Evolutionary conservation across 2,888 invertebrate species (phyloP).

Genomic region (Cataglyphis albicans): DNA sequence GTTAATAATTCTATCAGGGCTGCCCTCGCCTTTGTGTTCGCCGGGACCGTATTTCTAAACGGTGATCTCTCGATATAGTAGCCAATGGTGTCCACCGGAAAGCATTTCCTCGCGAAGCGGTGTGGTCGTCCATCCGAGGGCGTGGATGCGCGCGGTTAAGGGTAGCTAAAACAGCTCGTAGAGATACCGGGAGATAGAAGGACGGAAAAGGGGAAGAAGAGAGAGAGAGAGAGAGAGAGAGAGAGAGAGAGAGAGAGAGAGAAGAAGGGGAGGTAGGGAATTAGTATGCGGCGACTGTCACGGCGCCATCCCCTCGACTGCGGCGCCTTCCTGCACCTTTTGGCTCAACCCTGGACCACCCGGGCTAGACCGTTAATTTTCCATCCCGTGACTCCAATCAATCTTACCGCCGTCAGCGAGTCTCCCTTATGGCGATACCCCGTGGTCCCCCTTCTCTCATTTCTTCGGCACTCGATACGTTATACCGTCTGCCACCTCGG

Average conservation of each 20-base stretch:
- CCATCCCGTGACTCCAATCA: constrained; percentile 86
- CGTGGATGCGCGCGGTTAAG: constrained; percentile 60
- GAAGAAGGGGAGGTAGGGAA: constrained; percentile 67
- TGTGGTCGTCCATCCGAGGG: constrained; percentile 15
- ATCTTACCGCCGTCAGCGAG: constrained; percentile 84
- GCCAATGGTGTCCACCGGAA: constrained; percentile 35
- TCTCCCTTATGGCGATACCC: constrained; percentile 74
- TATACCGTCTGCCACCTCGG: constrained; percentile 54
- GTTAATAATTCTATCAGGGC: constrained; percentile 34
- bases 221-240: neutral
- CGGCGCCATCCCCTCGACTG: constrained; percentile 73
- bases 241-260: constrained; percentile 27
- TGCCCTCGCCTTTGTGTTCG: constrained; percentile 8
- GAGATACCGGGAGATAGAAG: constrained; percentile 6
- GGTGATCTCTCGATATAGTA: constrained; percentile 40
- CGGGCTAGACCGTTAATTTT: constrained; percentile 85
- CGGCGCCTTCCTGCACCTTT: constrained; percentile 76
- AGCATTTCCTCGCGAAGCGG: constrained; percentile 33
- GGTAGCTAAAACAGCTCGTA: constrained; percentile 61
- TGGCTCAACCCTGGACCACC: constrained; percentile 73
- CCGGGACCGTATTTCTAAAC: constrained; percentile 27
- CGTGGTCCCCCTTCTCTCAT: constrained; percentile 57
- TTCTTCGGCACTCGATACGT: constrained; percentile 70
- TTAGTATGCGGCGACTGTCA: constrained; percentile 84
- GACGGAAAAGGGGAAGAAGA: neutral